Evolutionary conservation across 2,797 vertebrate species (phyloP), one percentile per base, ranked within the genome.

Genomic region (Leuciscus waleckii): DNA sequence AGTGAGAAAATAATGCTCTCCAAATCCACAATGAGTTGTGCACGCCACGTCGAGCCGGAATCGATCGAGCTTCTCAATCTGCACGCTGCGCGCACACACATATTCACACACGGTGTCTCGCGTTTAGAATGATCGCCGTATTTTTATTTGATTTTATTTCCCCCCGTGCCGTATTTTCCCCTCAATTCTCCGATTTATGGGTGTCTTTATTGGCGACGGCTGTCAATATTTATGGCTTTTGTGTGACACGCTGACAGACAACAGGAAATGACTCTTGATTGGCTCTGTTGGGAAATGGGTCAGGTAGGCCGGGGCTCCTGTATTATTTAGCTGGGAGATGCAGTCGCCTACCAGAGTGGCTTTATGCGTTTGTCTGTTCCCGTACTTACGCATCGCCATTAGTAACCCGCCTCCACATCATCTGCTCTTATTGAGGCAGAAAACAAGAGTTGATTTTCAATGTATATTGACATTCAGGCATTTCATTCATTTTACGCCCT

Each of bases 71-170:
- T 92, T 84, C 90, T 91, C 92, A 92, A 93, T 94, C 91, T 92
- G 90, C 83, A 85, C 82, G 84, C 83, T 79, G 68, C 89, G 11
- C 69, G 1, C 19, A 70, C 81, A 75, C 80, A 65, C 85, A 86
- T 49, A 84, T 41, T 43, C 87, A 86, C 86, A 46, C 90, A n/a
- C 41, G 0, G 29, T 58, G 79, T 69, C 80, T 83, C 32, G 32
- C 9, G 56, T 79, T 63, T 80, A 67, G 86, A 90, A 65, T 86
- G 86, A 90, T 90, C 85, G 87, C 80, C 83, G 71, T 79, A 84
- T 93, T 92, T 93, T 93, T 93, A 92, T 94, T 95, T 92, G 88
- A 93, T 91, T 91, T 91, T 88, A 87, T 90, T 92, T 91, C 88
- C 84, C 73, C 84, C n/a, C 37, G 56, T 83, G 73, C 73, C 19